These are phyloP conservation scores for Nymphalis c-album DNA, from an alignment of 2,888 invertebrate species.

Conservation along the genomic window DNA sequence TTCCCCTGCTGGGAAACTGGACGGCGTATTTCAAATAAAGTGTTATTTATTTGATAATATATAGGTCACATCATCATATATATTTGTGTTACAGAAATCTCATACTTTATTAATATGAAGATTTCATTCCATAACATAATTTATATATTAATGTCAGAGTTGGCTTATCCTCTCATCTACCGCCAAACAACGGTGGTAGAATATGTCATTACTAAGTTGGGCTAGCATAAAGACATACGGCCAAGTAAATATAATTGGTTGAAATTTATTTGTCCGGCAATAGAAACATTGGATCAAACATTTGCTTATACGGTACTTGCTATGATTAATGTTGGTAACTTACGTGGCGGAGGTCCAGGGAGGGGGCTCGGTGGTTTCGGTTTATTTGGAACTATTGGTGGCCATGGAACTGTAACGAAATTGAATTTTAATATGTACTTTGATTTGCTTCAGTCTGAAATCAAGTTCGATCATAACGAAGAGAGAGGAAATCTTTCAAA, in stretches of 20 bases:
- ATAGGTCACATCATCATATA: background rate
- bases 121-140: too few species aligned
- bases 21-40: slow-evolving; percentile 11
- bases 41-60: slow-evolving; percentile 22
- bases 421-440: background rate
- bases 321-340: slow-evolving; percentile 42
- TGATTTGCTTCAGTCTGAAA: too few species aligned
- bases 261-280: too few species aligned
- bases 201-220: too few species aligned
- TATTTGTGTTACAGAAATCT: background rate
- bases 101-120: too few species aligned
- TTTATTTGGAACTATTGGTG: slow-evolving; percentile 34
- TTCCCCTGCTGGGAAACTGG: slow-evolving; percentile 9
- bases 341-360: slow-evolving; percentile 70
- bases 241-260: too few species aligned
- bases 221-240: too few species aligned
- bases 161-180: too few species aligned
- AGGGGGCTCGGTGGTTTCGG: slow-evolving; percentile 51
- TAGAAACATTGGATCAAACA: background rate
- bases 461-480: too few species aligned
- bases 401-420: slow-evolving; percentile 41
- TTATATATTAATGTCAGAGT: too few species aligned
- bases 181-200: too few species aligned
- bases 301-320: background rate
- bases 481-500: too few species aligned